phyloP scores from a whole-genome alignment of 2,797 vertebrate species.

The Astyanax mexicanus region DNA sequence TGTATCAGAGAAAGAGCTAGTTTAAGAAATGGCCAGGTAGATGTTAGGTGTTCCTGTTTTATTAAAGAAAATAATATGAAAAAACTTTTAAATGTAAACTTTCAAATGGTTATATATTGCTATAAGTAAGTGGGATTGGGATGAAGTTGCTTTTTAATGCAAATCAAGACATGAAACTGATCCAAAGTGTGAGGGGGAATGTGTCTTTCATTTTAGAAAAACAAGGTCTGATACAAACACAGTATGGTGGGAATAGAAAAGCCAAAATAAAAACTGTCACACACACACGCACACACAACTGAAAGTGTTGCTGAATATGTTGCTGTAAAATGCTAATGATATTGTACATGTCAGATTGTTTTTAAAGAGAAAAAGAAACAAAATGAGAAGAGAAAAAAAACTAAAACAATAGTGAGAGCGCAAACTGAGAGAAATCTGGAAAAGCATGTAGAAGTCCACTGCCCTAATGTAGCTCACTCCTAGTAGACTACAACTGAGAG shows the following conservation, averaged over 20 bases:
- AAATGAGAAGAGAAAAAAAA: slow-evolving; percentile 56
- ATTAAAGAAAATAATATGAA: slow-evolving; percentile 54
- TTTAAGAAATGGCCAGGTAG: slow-evolving; percentile 62
- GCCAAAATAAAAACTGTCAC: slow-evolving; percentile 66
- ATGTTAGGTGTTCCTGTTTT: slow-evolving; percentile 63
- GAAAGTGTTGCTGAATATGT: slow-evolving; percentile 67
- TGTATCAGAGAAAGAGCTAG: slow-evolving; percentile 45
- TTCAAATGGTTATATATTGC: slow-evolving; percentile 33
- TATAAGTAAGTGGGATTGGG: slow-evolving; percentile 57
- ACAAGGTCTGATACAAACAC: slow-evolving; percentile 67
- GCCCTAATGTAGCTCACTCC: slow-evolving; percentile 81
- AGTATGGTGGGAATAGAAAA: slow-evolving; percentile 66
- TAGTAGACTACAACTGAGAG: slow-evolving; percentile 73
- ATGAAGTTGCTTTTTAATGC: slow-evolving; percentile 52
- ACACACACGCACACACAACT: slow-evolving; percentile 58
- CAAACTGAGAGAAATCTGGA: slow-evolving; percentile 57
- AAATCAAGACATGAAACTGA: slow-evolving; percentile 52
- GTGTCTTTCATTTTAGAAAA: slow-evolving; percentile 57
- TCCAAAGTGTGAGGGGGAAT: slow-evolving; percentile 44
- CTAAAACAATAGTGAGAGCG: slow-evolving; percentile 64
- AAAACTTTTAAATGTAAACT: slow-evolving; percentile 48
- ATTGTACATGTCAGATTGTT: slow-evolving; percentile 69
- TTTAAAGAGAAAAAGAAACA: slow-evolving; percentile 64
- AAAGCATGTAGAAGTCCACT: slow-evolving; percentile 80
- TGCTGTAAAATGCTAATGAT: slow-evolving; percentile 64